Base-by-base conservation (phyloP, 2,113 vertebrate species). In the Mastomys natalensis region DNA sequence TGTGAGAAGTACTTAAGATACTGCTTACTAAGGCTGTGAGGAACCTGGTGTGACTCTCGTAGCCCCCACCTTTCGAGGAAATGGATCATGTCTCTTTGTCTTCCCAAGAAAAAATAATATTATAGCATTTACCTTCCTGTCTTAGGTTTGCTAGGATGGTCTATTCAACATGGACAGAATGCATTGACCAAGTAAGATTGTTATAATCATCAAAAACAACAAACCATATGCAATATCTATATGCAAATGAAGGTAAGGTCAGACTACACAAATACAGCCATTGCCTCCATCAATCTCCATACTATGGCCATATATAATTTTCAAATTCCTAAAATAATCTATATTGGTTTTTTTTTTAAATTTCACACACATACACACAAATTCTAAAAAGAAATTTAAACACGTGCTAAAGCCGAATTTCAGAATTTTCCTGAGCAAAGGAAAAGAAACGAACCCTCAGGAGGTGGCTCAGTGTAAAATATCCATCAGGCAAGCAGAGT, bases 1-100 rank as follows among this genome's bases (percentile, higher is more conserved):
- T 98, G 98, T 97, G 95, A 98, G 97, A 97, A 98, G 77, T 96
- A 96, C 96, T 97, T 87, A 97, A 97, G 96, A 96, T 81, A 92
- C 48, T 97, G 94, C 98, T 98, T 98, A 98, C 95, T 96, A 98
- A 97, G 93, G 95, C 95, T 97, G 93, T 97, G 90, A 89, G 87
- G 78, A 95, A 94, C 96, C 97, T 96, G 97, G 96, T 96, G 92
- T 86, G 90, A 70, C 95, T 98, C 85, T 93, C 94, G 97, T 86
- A 97, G 70, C 95, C 94, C 76, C 96, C 92, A 4, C 34, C 73
- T 89, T 96, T 87, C 95, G 89, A 90, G 43, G 97, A 96, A 82
- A 91, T 3, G 96, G 90, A 93, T 40, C 9, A 77, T 51, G 21
- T 51, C 9, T 77, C 22, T 37, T 1, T 68, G 21, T 91, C 80